Evolutionary conservation across 92 coral and sea anemone genomes (phyloP).

Genomic region (Montipora capitata): DNA sequence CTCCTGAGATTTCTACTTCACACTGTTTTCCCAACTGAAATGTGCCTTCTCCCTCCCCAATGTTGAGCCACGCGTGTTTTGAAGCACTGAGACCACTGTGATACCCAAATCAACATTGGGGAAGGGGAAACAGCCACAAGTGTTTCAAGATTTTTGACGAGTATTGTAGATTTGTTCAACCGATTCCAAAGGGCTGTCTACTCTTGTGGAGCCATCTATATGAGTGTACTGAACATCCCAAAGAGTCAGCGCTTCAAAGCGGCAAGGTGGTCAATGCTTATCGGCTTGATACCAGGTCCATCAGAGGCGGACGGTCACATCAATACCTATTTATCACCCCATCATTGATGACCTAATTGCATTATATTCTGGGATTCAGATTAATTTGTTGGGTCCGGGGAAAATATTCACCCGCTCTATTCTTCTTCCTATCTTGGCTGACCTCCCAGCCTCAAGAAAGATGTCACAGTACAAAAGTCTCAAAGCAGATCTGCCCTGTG

Average conservation of each 20-base stretch:
- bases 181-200: constrained; percentile 23
- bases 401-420: too few relatives aligned
- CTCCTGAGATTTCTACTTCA: too few relatives aligned
- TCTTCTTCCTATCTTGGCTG: constrained; percentile 45
- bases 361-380: constrained; percentile 33
- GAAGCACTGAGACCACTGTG: too few relatives aligned
- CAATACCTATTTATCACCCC: constrained; percentile 45
- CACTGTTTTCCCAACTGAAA: too few relatives aligned
- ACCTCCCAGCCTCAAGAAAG: constrained; percentile 67
- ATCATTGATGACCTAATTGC: constrained; percentile 46
- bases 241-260: constrained; percentile 28
- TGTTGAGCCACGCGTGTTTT: too few relatives aligned
- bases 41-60: too few relatives aligned
- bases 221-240: constrained; percentile 57
- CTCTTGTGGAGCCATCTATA: constrained; percentile 46
- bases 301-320: constrained; percentile 31
- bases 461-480: constrained; percentile 40
- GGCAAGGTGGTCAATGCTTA: constrained; percentile 53
- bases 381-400: constrained; percentile 4
- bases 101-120: too few relatives aligned
- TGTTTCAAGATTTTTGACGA: too few relatives aligned
- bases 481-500: constrained; percentile 57
- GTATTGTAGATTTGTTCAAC: constrained; percentile 63
- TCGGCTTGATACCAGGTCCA: constrained; percentile 77
- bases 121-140: too few relatives aligned